A percentile compares a stretch with the other conserved stretches of the same genome.
Conservation (phyloP, 2,113 vertebrate species). For the Sylvilagus bachmani region DNA sequence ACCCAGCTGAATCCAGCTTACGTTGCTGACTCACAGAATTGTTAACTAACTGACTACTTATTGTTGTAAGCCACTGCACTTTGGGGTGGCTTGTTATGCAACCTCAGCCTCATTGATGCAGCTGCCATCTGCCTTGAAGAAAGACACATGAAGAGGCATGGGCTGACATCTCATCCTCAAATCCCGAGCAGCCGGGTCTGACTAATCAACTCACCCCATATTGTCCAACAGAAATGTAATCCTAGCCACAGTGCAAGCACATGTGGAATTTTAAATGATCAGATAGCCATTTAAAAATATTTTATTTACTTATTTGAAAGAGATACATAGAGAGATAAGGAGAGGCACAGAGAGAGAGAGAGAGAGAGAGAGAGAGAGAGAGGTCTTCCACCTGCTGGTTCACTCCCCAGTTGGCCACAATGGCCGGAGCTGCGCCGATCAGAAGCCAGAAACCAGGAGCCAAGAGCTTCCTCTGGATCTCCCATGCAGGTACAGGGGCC, state of each 20-base stretch:
- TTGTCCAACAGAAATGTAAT: neutral
- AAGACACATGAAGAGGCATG: neutral
- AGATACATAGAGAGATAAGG: no score
- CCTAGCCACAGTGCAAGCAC: rapidly evolving
- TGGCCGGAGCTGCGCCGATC: no score
- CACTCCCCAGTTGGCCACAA: no score
- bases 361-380: no score
- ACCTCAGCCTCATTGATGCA: neutral
- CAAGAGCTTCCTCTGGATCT: no score
- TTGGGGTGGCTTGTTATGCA: neutral
- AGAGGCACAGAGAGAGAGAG: no score
- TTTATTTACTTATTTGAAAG: no score
- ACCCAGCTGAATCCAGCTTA: neutral
- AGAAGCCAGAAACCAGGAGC: no score
- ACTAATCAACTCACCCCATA: neutral
- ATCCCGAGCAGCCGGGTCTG: neutral
- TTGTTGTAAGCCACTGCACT: neutral
- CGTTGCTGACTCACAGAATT: neutral
- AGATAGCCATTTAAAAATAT: no score
- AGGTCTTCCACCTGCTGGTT: no score
- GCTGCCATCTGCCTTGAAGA: neutral
- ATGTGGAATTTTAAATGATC: neutral
- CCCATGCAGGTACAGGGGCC: no score
- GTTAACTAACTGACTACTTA: neutral
- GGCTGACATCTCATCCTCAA: neutral